Conservation (phyloP, 1,140 invertebrate genomes). For the Mycetomoellerius zeteki region DNA sequence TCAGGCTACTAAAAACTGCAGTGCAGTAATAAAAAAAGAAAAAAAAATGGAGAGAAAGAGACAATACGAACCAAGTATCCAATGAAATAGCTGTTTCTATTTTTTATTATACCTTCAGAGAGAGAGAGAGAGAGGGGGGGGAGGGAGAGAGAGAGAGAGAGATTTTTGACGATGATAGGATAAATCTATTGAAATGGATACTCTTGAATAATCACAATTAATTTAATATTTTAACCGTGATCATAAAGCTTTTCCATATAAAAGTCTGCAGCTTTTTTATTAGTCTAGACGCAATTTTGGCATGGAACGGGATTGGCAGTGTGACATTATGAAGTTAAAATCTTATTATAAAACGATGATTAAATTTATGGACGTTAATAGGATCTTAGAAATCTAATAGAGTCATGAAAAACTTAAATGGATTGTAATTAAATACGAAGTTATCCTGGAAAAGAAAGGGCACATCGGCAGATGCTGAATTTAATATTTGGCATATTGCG, state of each 20-base stretch:
- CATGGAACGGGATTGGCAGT: not conserved
- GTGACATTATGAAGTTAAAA: slow-evolving; percentile 4
- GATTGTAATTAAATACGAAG: not conserved
- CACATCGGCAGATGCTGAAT: not conserved
- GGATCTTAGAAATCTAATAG: not conserved
- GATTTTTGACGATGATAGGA: not conserved
- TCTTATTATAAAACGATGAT: slow-evolving; percentile 5
- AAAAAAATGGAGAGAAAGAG: too few relatives aligned
- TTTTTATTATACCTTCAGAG: too few relatives aligned
- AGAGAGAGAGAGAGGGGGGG: too few relatives aligned
- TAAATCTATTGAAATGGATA: not conserved
- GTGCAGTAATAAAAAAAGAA: too few relatives aligned
- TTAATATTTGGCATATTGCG: not conserved
- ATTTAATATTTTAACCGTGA: not conserved
- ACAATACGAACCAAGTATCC: too few relatives aligned
- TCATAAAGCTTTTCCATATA: not conserved
- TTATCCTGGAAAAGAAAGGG: not conserved
- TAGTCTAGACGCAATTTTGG: not conserved
- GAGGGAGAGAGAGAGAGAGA: not conserved
- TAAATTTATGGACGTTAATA: not conserved
- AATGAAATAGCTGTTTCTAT: too few relatives aligned
- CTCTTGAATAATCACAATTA: not conserved
- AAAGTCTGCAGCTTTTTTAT: slow-evolving; percentile 8
- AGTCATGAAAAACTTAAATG: slow-evolving; percentile 14
- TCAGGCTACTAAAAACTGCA: too few relatives aligned